A percentile compares a stretch with the other conserved stretches of the same genome.
Evolutionary conservation across 1,140 invertebrate genomes (phyloP).

Genomic region (Lerema accius): DNA sequence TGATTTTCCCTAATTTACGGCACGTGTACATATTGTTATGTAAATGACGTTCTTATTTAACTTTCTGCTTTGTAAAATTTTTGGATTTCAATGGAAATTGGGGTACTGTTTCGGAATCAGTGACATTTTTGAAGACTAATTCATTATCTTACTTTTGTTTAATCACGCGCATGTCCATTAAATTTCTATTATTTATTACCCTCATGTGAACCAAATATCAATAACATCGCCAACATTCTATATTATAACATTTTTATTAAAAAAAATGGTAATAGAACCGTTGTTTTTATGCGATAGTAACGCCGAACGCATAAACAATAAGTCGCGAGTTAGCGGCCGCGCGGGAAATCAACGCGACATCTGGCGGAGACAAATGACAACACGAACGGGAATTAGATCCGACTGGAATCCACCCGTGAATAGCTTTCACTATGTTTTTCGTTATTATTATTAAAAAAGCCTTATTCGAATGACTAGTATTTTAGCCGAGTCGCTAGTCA

Average conservation of each 20-base stretch:
- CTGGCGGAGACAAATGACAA: constrained; percentile 31
- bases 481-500: too few species aligned
- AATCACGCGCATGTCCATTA: too few species aligned
- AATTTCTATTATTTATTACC: too few species aligned
- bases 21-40: neutral
- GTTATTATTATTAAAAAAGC: neutral
- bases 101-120: too few species aligned
- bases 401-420: neutral
- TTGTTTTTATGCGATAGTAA: constrained; percentile 21
- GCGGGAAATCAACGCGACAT: constrained; percentile 30
- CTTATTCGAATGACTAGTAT: too few species aligned
- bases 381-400: neutral
- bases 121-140: too few species aligned
- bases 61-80: too few species aligned
- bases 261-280: neutral
- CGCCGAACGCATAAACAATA: constrained; percentile 18
- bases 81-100: too few species aligned
- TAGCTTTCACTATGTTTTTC: neutral
- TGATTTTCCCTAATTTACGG: neutral
- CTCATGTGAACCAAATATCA: too few species aligned
- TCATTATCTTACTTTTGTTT: too few species aligned
- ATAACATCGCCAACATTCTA: too few species aligned
- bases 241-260: too few species aligned
- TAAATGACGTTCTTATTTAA: neutral
- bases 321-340: constrained; percentile 21